Conservation (phyloP, 2,888 invertebrate genomes). For the Suillia variegata region DNA sequence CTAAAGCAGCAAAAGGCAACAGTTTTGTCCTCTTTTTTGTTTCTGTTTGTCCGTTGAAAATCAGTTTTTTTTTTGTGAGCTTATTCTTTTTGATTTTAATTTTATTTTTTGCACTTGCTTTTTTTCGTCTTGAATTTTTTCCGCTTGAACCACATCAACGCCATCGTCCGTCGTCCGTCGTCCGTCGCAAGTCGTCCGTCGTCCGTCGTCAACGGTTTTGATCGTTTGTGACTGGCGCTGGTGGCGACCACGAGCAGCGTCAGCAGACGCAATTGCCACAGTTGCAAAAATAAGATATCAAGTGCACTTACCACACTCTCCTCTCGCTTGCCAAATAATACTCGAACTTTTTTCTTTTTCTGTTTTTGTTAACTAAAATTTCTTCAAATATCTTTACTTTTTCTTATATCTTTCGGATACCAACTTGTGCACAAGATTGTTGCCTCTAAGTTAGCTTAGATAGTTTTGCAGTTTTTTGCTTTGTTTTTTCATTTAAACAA, state of each 20-base stretch:
- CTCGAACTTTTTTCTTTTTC: background rate
- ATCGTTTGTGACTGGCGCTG: background rate
- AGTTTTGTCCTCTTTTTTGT: slow-evolving; percentile 46
- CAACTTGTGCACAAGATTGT: background rate
- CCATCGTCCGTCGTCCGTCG: too few relatives aligned
- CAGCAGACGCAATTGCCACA: background rate
- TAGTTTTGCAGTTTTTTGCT: too few relatives aligned
- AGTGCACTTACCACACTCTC: background rate
- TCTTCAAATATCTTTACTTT: too few relatives aligned
- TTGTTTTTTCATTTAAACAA: too few relatives aligned
- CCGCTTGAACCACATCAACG: background rate
- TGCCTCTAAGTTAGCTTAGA: background rate
- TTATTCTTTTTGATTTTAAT: background rate
- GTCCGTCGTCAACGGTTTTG: background rate
- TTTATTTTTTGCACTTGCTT: background rate
- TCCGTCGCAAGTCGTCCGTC: too few relatives aligned
- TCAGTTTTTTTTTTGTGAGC: background rate
- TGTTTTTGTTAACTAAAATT: background rate
- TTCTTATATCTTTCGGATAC: too few relatives aligned
- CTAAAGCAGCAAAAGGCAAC: background rate
- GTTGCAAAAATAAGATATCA: background rate
- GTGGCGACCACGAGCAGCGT: background rate
- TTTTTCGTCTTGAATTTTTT: background rate
- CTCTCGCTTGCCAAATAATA: background rate
- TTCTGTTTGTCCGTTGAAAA: slow-evolving; percentile 10